Evolutionary conservation across 2,888 invertebrate genomes (phyloP).

Genomic region (Habroteleia sp.): DNA sequence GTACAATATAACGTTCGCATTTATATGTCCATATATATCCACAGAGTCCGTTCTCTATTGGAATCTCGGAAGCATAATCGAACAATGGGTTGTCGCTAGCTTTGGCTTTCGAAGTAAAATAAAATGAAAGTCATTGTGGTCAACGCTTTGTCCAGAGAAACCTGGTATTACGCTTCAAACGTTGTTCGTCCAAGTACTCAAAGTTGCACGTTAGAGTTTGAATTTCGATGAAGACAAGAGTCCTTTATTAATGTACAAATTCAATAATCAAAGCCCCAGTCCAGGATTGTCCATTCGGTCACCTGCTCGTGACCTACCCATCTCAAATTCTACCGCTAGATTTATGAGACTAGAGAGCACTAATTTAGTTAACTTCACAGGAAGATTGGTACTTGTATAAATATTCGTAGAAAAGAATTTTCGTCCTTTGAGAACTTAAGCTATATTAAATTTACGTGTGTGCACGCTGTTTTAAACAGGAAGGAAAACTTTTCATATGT

Average conservation of each 20-base stretch:
- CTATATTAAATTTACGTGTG: no score
- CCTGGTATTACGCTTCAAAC: constrained; percentile 47
- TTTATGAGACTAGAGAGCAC: constrained; percentile 1
- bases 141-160: constrained; percentile 51
- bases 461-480: no score
- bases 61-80: constrained; percentile 48
- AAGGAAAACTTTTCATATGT: no score
- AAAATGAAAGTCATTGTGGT: constrained; percentile 57
- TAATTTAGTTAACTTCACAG: not conserved
- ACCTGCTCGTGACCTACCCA: constrained; percentile 17
- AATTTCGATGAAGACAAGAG: constrained; percentile 46
- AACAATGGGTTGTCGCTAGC: constrained; percentile 44
- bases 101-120: constrained; percentile 54
- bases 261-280: constrained; percentile 38
- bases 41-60: constrained; percentile 34
- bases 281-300: constrained; percentile 24
- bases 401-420: not conserved
- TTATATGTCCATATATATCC: constrained; percentile 10
- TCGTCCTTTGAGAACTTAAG: not conserved
- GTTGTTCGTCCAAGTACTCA: constrained; percentile 9
- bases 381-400: not conserved
- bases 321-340: constrained; percentile 1
- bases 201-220: constrained; percentile 39
- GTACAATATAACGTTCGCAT: no score
- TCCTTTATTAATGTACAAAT: constrained; percentile 53